phyloP scores from a whole-genome alignment of 2,888 invertebrate species.

The Callinectes sapidus region DNA sequence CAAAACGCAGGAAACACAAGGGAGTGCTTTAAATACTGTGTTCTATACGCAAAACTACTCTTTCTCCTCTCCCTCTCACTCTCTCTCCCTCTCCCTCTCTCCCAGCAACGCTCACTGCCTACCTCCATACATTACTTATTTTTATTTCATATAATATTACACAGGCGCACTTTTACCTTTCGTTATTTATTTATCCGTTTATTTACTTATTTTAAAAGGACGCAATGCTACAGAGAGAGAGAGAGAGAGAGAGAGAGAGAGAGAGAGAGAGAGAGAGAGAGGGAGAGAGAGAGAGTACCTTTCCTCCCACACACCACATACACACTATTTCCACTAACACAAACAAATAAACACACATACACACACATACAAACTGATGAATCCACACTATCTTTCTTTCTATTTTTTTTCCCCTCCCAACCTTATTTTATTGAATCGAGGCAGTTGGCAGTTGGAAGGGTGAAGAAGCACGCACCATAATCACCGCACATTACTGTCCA shows the following conservation, averaged over 20 bases:
- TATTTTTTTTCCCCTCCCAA: no score
- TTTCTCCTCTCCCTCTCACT: not conserved
- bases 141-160: slow-evolving; percentile 18
- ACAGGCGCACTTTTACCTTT: not conserved
- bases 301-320: not conserved
- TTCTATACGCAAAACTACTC: not conserved
- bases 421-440: not conserved
- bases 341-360: not conserved
- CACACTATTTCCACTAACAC: not conserved
- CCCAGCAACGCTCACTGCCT: not conserved
- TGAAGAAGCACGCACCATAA: not conserved
- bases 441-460: no score
- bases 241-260: not conserved
- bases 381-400: not conserved
- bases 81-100: not conserved
- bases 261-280: not conserved
- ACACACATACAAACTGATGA: not conserved
- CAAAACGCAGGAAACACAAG: not conserved
- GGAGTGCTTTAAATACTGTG: not conserved
- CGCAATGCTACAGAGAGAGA: not conserved
- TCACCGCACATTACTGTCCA: not conserved
- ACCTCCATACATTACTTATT: not conserved
- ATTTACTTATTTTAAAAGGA: not conserved
- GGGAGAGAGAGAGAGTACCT: not conserved
- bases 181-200: not conserved